Evolutionary conservation across 2,888 invertebrate genomes (phyloP).

Genomic region (Xestia c-nigrum): DNA sequence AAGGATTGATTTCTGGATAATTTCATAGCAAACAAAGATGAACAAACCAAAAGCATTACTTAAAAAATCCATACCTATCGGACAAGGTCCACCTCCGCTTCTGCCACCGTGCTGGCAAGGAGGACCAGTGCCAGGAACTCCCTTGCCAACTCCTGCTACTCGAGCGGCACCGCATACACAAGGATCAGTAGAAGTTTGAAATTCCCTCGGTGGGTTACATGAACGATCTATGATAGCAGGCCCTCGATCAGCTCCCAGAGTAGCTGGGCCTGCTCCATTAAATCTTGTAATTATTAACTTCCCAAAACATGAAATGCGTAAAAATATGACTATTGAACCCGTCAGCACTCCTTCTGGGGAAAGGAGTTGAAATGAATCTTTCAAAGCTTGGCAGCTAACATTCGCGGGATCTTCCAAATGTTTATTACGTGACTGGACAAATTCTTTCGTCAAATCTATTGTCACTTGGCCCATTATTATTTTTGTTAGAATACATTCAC

Average conservation of each 20-base stretch:
- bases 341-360: conserved; percentile 87
- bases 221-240: conserved; percentile 79
- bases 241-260: conserved; percentile 71
- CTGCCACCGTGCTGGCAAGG: conserved; percentile 56
- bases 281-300: conserved; percentile 92
- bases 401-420: conserved; percentile 85
- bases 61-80: conserved; percentile 72
- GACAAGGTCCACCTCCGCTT: conserved; percentile 72
- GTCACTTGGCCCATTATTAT: conserved; percentile 90
- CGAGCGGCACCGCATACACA: conserved; percentile 82
- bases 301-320: conserved; percentile 92
- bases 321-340: conserved; percentile 91
- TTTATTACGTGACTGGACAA: conserved; percentile 90
- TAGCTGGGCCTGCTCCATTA: conserved; percentile 84
- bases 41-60: background rate
- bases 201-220: conserved; percentile 79
- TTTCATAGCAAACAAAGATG: background rate
- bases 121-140: conserved; percentile 55
- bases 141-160: conserved; percentile 53
- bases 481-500: conserved; percentile 92
- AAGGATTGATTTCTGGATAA: conserved; percentile 36
- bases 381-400: conserved; percentile 90
- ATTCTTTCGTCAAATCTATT: conserved; percentile 91
- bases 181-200: conserved; percentile 79
- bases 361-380: conserved; percentile 90